Evolutionary conservation across 2,797 vertebrate species (phyloP), one percentile per base, ranked within the genome.

Genomic region (Ceryle rudis): DNA sequence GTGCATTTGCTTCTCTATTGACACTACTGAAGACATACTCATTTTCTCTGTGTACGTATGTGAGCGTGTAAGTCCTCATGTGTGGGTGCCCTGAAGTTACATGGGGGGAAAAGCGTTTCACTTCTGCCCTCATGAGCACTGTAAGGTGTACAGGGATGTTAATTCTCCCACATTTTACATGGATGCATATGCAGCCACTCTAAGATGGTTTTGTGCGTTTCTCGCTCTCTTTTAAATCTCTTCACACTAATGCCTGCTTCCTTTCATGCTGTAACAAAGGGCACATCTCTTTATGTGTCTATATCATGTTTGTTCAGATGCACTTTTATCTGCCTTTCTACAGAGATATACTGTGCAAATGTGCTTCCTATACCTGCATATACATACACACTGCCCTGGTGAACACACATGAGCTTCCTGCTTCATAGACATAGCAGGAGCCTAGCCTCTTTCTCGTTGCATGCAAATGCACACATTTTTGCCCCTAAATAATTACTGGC

Each of bases 381-480:
- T 44, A 14, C 9, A 1, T 0, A 0, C 42, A 16, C 12, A 4
- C 54, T 67, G 54, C 35, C 37, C 52, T 58, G 64, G 8, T 57
- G 47, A 94, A 78, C 51, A 73, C 15, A 11, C 10, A 1, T 11
- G 42, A 81, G 47, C 52, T 60, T 39, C n/a, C 14, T 81, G 51
- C 65, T 65, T 4, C 10, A 4, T 4, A 49, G 54, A 26, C 6
- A 5, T 4, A 75, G 66, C 29, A 75, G 54, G 37, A 90, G 19
- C 60, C 54, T 72, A 39, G 42, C 33, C 26, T 35, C 8, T 89
- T 87, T 73, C 51, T 80, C 42, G 26, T 11, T 75, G 82, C 73
- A 60, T 86, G 60, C 25, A 89, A 90, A 94, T 88, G 66, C 75
- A 75, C 69, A 42, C 35, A 5, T 94, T 93, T 96, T 92, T 88